Conservation (phyloP, 1,140 invertebrate genomes). For the Scaptomyza hsui region DNA sequence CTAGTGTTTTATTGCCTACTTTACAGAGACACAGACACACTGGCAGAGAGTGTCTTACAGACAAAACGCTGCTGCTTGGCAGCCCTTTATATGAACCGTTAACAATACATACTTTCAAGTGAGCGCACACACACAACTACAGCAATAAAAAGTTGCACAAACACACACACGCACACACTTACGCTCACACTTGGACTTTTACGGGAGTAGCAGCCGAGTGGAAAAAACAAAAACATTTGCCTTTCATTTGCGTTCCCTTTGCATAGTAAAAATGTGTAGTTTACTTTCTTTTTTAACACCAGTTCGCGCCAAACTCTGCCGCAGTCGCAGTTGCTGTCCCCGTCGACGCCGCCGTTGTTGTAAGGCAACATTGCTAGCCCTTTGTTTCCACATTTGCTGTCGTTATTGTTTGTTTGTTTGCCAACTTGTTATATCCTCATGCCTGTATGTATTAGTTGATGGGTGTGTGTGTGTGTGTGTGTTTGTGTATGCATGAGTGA, state of each 20-base stretch:
- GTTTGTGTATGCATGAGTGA: background rate
- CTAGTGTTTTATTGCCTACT: constrained; percentile 81
- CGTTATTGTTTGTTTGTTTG: constrained; percentile 80
- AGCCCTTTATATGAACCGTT: constrained; percentile 64
- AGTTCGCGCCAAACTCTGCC: constrained; percentile 28
- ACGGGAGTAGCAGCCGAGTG: constrained; percentile 40
- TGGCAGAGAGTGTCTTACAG: background rate
- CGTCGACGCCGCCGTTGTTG: constrained; percentile 10
- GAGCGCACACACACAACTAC: constrained; percentile 58
- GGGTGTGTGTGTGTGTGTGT: constrained; percentile 2
- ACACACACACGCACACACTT: constrained; percentile 6
- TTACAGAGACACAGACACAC: constrained; percentile 29
- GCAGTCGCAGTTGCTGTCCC: constrained; percentile 20
- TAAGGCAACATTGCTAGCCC: constrained; percentile 72
- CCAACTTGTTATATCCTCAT: constrained; percentile 56
- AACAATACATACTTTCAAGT: constrained; percentile 81
- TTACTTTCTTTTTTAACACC: constrained; percentile 62
- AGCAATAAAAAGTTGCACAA: constrained; percentile 16
- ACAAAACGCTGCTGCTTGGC: constrained; percentile 28
- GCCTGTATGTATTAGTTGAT: constrained; percentile 5
- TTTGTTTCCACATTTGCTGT: constrained; percentile 76
- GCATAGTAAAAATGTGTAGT: constrained; percentile 82
- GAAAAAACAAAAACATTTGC: constrained; percentile 79
- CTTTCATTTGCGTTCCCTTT: constrained; percentile 81
- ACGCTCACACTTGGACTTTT: background rate